Conservation (phyloP, 2,888 invertebrate species). For the Tiliacea citrago region DNA sequence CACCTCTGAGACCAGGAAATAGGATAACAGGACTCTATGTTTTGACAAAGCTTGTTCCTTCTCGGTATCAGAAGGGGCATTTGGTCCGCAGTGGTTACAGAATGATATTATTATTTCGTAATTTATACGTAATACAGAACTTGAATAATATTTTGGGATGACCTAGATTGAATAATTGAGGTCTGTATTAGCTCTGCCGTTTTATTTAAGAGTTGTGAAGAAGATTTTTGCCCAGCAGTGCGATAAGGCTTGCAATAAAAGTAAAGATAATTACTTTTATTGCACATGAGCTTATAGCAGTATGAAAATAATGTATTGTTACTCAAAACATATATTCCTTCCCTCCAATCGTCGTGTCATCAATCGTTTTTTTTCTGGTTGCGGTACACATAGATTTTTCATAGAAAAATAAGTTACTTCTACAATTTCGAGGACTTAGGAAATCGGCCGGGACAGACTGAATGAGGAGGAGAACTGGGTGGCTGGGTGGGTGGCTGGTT, state of each 20-base stretch:
- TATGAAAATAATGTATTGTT: not conserved
- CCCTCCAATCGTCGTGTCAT: not conserved
- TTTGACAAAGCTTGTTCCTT: not conserved
- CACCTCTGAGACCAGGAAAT: slow-evolving; percentile 22
- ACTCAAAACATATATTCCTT: not conserved
- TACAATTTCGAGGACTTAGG: not conserved
- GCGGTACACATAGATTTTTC: not conserved
- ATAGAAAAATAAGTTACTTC: not conserved
- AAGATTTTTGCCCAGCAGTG: not conserved
- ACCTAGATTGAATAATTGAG: not conserved
- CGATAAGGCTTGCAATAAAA: not conserved
- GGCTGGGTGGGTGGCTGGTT: too few species aligned
- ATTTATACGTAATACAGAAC: not conserved
- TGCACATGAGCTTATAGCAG: not conserved
- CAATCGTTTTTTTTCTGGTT: too few species aligned
- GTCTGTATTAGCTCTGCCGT: not conserved
- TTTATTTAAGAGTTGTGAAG: not conserved
- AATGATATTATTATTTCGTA: not conserved
- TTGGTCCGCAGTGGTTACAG: not conserved
- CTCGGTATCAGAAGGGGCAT: too few species aligned
- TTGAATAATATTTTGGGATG: not conserved
- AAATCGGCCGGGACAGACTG: not conserved
- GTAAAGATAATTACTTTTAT: not conserved
- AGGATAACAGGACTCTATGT: not conserved
- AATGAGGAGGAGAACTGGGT: not conserved